A percentile compares a stretch with the other conserved stretches of the same genome.
These are phyloP conservation scores for Panzeria rudis DNA, from an alignment of 2,888 invertebrate species.

Conservation along the genomic window DNA sequence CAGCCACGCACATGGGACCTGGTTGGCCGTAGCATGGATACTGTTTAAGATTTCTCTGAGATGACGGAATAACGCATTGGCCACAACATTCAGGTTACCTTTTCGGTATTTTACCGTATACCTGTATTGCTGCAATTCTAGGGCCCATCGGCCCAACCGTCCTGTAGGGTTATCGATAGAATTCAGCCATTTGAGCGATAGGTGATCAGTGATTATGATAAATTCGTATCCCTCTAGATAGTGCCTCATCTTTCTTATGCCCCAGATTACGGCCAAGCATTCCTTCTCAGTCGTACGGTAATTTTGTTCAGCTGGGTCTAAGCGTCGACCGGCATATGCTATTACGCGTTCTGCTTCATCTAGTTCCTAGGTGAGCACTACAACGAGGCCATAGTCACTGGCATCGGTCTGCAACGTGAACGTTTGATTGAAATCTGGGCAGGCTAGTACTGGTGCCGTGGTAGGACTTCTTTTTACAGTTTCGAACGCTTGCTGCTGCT, in stretches of 20 bases:
- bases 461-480: neutral
- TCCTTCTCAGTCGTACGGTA: neutral
- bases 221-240: conserved; percentile 36
- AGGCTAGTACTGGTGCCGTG: neutral
- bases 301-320: neutral
- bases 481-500: neutral
- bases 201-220: conserved; percentile 30
- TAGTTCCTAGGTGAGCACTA: too few species aligned
- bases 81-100: conserved; percentile 39
- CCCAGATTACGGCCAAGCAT: neutral
- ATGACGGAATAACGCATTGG: conserved; percentile 41
- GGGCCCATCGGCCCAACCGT: conserved; percentile 44
- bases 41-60: neutral
- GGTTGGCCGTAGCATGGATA: neutral
- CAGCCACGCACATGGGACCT: neutral
- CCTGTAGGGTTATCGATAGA: conserved; percentile 47
- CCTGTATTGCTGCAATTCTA: conserved; percentile 33
- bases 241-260: neutral
- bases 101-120: conserved; percentile 33
- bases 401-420: too few species aligned
- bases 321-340: too few species aligned
- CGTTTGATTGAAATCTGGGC: too few species aligned
- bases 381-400: too few species aligned
- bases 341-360: too few species aligned
- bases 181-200: conserved; percentile 19